phyloP scores from a whole-genome alignment of 2,888 invertebrate genomes.

The Brachylomia viminalis region DNA sequence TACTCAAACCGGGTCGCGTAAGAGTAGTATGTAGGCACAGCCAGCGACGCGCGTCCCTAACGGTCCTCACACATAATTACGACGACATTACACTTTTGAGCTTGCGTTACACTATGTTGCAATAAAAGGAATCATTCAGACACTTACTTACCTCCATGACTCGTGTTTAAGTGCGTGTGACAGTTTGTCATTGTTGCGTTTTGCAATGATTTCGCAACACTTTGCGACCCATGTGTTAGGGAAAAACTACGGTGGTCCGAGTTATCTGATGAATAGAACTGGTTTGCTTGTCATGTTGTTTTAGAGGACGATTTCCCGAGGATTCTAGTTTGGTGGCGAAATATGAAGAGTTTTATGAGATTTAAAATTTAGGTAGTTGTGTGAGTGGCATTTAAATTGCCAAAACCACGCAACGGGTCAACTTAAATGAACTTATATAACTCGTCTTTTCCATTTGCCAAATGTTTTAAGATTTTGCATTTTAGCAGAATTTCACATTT shows the following conservation, averaged over 20 bases:
- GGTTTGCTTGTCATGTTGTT: slow-evolving; percentile 44
- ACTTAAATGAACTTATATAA: slow-evolving; percentile 6
- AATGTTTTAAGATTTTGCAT: neutral
- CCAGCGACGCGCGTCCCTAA: slow-evolving; percentile 66
- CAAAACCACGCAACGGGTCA: neutral
- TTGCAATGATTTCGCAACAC: slow-evolving; percentile 62
- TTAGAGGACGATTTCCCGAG: slow-evolving; percentile 31
- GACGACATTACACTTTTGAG: slow-evolving; percentile 59
- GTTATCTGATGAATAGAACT: slow-evolving; percentile 61
- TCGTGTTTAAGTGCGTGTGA: slow-evolving; percentile 66
- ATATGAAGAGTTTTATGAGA: slow-evolving; percentile 9
- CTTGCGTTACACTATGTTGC: slow-evolving; percentile 59
- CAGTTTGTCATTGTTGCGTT: slow-evolving; percentile 63
- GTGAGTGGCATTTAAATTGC: slow-evolving; percentile 8
- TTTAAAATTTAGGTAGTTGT: neutral
- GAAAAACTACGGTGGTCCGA: slow-evolving; percentile 42
- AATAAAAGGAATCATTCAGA: slow-evolving; percentile 66
- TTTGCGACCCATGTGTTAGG: slow-evolving; percentile 50
- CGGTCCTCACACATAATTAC: slow-evolving; percentile 63
- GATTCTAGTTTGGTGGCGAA: slow-evolving; percentile 18
- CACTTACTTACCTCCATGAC: slow-evolving; percentile 59
- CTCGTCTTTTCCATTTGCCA: neutral
- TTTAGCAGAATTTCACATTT: neutral
- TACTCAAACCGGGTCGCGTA: slow-evolving; percentile 58
- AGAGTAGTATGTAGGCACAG: slow-evolving; percentile 51